Conservation (phyloP, 1,140 invertebrate species). For the Helicoverpa armigera region DNA sequence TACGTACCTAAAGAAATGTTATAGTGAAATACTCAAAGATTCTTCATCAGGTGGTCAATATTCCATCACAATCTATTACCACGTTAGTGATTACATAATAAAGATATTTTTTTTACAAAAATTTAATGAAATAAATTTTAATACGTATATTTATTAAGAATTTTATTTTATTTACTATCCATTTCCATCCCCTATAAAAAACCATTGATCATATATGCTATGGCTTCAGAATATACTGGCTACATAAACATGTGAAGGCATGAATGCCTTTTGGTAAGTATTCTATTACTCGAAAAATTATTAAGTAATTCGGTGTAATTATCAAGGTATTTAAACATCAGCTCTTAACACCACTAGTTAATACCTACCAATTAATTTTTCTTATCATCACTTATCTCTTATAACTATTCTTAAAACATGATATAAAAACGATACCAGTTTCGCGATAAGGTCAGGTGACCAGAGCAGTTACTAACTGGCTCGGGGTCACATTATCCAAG, state of each 20-base stretch:
- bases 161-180: conserved; percentile 52
- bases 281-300: no score
- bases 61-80: conserved; percentile 82
- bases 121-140: conserved; percentile 75
- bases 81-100: conserved; percentile 78
- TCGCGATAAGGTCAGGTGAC: no score
- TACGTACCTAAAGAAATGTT: conserved; percentile 45
- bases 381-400: no score
- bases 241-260: no score
- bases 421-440: no score
- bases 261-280: no score
- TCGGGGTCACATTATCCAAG: conserved; percentile 1
- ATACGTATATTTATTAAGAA: conserved; percentile 55
- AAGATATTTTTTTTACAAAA: conserved; percentile 77
- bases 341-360: no score
- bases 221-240: neutral
- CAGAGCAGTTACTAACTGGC: neutral
- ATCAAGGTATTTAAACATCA: no score
- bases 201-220: neutral
- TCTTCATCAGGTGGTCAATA: conserved; percentile 68
- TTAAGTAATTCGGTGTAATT: no score
- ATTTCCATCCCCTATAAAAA: neutral
- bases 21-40: conserved; percentile 68
- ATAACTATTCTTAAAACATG: no score
- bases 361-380: neutral